Conservation (phyloP, 2,888 invertebrate genomes). For the Microchrysa polita region DNA sequence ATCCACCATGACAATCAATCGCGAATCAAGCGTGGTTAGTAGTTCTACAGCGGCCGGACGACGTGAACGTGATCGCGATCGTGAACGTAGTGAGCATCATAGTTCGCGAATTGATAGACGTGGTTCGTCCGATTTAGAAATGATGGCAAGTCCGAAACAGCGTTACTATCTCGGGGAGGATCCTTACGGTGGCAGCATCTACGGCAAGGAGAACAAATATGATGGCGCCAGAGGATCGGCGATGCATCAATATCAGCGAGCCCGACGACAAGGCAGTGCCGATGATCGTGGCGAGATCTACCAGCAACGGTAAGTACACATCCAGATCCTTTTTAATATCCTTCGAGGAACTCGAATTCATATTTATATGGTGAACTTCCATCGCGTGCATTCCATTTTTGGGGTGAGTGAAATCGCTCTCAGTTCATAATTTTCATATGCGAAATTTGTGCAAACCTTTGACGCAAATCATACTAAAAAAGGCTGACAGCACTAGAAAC, state of each 20-base stretch:
- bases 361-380: too few relatives aligned
- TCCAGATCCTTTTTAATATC: too few relatives aligned
- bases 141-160: conserved; percentile 70
- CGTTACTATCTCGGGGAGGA: conserved; percentile 88
- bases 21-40: conserved; percentile 55
- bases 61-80: conserved; percentile 52
- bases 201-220: conserved; percentile 86
- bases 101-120: conserved; percentile 50
- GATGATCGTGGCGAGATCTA: conserved; percentile 53
- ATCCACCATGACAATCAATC: conserved; percentile 52
- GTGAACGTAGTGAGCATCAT: conserved; percentile 44
- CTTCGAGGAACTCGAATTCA: too few relatives aligned
- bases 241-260: conserved; percentile 58
- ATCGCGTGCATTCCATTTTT: too few relatives aligned
- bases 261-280: conserved; percentile 49
- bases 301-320: conserved; percentile 64
- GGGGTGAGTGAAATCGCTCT: too few relatives aligned
- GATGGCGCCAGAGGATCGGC: conserved; percentile 69
- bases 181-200: conserved; percentile 84
- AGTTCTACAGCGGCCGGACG: conserved; percentile 53
- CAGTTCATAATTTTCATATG: too few relatives aligned
- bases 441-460: too few relatives aligned
- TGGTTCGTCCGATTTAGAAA: conserved; percentile 56
- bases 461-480: too few relatives aligned
- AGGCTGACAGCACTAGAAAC: too few relatives aligned